These are phyloP conservation scores for cattle (Bos taurus) DNA, from an alignment of 2,113 vertebrate genomes.

Conservation along the genomic window DNA sequence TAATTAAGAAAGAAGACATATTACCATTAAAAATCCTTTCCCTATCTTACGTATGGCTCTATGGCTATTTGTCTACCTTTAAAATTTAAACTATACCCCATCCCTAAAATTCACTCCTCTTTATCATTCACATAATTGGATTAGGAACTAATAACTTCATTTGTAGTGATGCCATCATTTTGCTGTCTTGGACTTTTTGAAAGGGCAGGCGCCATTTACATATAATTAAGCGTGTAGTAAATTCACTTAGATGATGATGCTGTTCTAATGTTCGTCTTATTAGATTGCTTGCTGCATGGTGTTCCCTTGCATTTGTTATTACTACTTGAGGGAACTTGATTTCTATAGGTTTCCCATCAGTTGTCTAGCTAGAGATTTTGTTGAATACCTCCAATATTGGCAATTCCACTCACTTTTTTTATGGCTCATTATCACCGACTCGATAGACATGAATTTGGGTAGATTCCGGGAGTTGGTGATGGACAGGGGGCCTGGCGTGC, in stretches of 20 bases:
- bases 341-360: conserved; percentile 36
- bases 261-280: background rate
- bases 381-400: conserved; percentile 29
- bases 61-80: background rate
- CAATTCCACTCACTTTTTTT: conserved; percentile 17
- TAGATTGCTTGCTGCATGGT: background rate
- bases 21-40: background rate
- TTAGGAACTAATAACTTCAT: background rate
- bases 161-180: background rate
- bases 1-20: background rate
- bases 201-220: background rate
- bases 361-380: background rate
- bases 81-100: background rate
- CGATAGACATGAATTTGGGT: too few relatives aligned
- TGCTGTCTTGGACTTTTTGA: background rate
- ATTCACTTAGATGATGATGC: background rate
- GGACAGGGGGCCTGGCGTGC: too few relatives aligned
- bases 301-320: background rate
- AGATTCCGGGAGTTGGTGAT: too few relatives aligned
- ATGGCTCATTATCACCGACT: background rate
- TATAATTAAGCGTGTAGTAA: background rate
- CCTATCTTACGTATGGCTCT: background rate
- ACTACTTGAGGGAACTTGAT: conserved; percentile 10
- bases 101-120: background rate
- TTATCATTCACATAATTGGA: background rate